Evolutionary conservation across 2,113 vertebrate species (phyloP), one percentile per base, ranked within the genome.

Genomic region (Oplegnathus fasciatus): DNA sequence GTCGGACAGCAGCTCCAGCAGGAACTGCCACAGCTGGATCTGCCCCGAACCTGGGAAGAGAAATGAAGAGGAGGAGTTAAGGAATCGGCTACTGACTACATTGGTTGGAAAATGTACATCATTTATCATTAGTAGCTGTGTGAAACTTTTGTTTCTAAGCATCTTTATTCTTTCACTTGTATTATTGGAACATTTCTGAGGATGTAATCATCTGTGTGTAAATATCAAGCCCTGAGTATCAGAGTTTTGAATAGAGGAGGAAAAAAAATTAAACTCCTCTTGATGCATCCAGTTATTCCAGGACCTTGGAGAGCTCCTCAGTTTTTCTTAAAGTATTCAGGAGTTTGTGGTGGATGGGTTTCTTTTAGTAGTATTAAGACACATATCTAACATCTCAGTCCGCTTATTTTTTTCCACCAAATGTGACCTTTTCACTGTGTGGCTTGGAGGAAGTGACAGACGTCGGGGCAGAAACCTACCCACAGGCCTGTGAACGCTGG

Each of bases 1-100:
- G 95, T 97, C 96, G 0, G 96, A 96, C 32, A 97, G 92, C 48
- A 97, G 94, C 93, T 97, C 96, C 88, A 97, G 91, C 81, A 97
- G 94, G 90, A 97, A 97, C 90, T 97, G 96, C 96, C 96, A 97
- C 77, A 97, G 92, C 92, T 97, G 96, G 93, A 97, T 97, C 92
- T 97, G 96, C 20, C 96, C 96, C 0, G 96, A 97, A 60, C 96
- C 96, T 96, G 86, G 6, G 22, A 66, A 66, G 0, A 58, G 17
- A 82, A 24, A 18, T 1, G 1, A 3, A 8, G 13, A 67, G 37
- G 32, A 28, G 15, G 18, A 24, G 28, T 84, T 80, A 24, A 57
- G 9, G 22, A 42, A 57, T 68, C 1, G 0, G 4, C 9, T 28
- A 8, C 20, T n/a, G 40, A 44, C 58, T 14, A 54, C 7, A 9